A percentile compares a stretch with the other conserved stretches of the same genome.
Conservation (phyloP, 2,113 vertebrate genomes). For the Lepidothrix coronata region DNA sequence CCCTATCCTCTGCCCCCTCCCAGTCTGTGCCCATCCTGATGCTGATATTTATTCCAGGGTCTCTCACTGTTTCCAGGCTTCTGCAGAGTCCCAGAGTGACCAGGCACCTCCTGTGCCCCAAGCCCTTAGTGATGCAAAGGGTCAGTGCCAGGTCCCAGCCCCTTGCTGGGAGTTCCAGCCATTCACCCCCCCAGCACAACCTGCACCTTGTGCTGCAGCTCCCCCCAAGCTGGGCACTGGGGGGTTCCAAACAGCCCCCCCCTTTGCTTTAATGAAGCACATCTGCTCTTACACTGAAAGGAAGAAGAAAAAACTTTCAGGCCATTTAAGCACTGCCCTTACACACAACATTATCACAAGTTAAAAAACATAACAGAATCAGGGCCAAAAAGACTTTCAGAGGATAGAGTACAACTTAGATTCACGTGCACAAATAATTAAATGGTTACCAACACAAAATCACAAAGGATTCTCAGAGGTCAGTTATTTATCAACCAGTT, state of each 20-base stretch:
- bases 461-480: not conserved
- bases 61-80: not conserved
- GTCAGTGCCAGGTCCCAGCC: not conserved
- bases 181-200: not conserved
- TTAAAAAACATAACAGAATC: not conserved
- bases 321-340: not conserved
- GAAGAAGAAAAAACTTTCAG: not conserved
- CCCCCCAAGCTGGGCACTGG: not conserved
- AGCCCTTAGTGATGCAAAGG: not conserved
- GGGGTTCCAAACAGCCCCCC: not conserved
- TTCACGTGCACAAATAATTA: not conserved
- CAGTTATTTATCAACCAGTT: not conserved
- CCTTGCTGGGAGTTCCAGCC: not conserved
- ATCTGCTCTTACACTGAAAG: not conserved
- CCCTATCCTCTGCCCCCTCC: not conserved
- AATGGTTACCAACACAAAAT: not conserved
- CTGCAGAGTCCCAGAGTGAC: not conserved
- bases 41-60: not conserved
- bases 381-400: not conserved
- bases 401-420: not conserved
- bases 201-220: not conserved
- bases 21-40: not conserved
- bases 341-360: not conserved
- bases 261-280: not conserved
- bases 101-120: not conserved